Evolutionary conservation across 2,113 vertebrate species (phyloP).

Genomic region (Oncorhynchus masou): DNA sequence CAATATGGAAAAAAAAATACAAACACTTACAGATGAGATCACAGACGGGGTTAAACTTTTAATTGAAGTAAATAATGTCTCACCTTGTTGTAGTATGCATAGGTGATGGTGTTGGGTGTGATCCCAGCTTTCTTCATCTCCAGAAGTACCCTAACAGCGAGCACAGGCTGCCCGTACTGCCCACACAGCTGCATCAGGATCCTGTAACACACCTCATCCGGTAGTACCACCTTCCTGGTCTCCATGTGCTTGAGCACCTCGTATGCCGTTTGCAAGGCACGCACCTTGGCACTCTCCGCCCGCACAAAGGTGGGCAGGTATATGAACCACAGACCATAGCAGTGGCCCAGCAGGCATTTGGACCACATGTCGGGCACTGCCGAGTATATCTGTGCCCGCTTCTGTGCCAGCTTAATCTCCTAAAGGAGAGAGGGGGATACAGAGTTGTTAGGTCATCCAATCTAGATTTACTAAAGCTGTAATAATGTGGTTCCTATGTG

Average conservation of each 20-base stretch:
- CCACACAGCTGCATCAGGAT: constrained; percentile 96
- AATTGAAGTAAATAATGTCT: no score
- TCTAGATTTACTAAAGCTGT: neutral
- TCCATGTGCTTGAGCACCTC: constrained; percentile 93
- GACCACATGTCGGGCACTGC: constrained; percentile 89
- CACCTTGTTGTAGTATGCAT: constrained; percentile 87
- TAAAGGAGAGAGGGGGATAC: constrained; percentile 40
- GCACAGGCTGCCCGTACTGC: constrained; percentile 90
- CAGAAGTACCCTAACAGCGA: constrained; percentile 89
- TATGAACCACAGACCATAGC: constrained; percentile 95
- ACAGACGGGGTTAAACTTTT: no score
- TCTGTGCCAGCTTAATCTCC: constrained; percentile 93
- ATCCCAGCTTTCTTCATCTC: constrained; percentile 95
- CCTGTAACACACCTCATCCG: constrained; percentile 93
- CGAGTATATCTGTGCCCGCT: constrained; percentile 85
- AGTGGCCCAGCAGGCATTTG: constrained; percentile 89
- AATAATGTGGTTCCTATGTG: neutral
- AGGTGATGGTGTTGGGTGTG: constrained; percentile 92
- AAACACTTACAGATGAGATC: neutral
- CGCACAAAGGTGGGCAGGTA: constrained; percentile 88
- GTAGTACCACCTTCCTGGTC: constrained; percentile 87
- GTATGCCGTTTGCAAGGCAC: constrained; percentile 84
- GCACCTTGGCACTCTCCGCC: constrained; percentile 79
- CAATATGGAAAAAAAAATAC: neutral
- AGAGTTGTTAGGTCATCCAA: neutral